phyloP scores from a whole-genome alignment of 2,113 vertebrate genomes.

The Haemorhous mexicanus region DNA sequence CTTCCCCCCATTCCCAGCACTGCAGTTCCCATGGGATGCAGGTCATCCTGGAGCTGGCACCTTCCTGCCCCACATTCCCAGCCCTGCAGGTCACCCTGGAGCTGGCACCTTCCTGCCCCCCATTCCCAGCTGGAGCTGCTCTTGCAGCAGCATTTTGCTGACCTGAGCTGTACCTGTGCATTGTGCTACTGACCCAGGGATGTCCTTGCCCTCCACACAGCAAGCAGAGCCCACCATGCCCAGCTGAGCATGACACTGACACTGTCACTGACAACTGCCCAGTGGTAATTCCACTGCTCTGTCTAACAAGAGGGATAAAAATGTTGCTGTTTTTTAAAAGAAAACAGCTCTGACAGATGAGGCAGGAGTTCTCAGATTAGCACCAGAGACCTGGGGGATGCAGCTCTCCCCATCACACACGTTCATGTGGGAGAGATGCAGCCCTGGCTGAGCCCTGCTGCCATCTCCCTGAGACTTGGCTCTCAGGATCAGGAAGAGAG shows the following conservation, averaged over 20 bases:
- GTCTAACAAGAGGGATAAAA: background rate
- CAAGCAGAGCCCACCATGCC: background rate
- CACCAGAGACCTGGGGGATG: background rate
- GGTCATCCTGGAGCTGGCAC: too few species aligned
- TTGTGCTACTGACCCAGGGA: background rate
- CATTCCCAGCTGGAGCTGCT: background rate
- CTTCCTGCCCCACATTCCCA: background rate
- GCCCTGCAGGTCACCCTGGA: too few species aligned
- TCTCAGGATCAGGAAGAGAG: background rate
- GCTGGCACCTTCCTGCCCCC: too few species aligned
- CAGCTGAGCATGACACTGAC: background rate
- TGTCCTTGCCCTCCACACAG: background rate
- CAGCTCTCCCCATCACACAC: background rate
- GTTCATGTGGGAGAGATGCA: background rate
- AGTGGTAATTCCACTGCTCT: background rate
- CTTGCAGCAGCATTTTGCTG: accelerated
- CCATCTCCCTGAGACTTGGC: background rate
- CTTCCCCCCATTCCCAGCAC: background rate
- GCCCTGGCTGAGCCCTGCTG: background rate
- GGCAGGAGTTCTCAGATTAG: background rate
- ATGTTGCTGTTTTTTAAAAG: background rate
- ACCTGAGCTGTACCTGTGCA: accelerated
- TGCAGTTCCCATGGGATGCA: too few species aligned
- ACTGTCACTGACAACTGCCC: background rate
- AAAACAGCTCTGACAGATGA: background rate